phyloP scores from a whole-genome alignment of 2,113 vertebrate species.

The Ctenomys sociabilis region DNA sequence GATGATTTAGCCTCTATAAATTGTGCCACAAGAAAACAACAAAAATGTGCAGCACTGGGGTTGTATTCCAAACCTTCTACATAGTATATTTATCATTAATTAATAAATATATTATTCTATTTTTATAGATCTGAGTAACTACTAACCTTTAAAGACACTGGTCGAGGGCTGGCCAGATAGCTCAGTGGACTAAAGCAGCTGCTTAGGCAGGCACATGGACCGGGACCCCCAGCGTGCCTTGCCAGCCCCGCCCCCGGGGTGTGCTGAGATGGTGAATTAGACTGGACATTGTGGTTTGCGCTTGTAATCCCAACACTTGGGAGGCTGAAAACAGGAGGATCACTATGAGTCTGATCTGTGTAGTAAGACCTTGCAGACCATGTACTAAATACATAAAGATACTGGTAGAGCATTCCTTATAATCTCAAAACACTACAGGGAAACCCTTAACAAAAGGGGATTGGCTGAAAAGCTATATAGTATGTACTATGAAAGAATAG shows the following conservation, averaged over 20 bases:
- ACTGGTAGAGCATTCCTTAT: neutral
- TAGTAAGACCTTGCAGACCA: too few relatives aligned
- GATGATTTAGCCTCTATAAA: neutral
- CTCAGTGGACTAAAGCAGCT: too few relatives aligned
- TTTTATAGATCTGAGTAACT: conserved; percentile 31
- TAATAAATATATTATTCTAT: neutral
- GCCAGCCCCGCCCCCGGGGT: too few relatives aligned
- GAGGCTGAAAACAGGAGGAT: too few relatives aligned
- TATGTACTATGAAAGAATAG: neutral
- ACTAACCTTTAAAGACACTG: neutral
- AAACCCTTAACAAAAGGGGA: neutral
- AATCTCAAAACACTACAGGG: neutral
- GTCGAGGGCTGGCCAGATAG: neutral
- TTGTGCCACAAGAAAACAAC: neutral
- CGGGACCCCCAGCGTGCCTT: too few relatives aligned
- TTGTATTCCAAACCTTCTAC: neutral
- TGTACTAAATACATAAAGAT: neutral
- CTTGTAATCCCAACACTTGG: too few relatives aligned
- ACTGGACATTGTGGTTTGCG: too few relatives aligned
- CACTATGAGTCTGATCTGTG: too few relatives aligned
- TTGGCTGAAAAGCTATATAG: neutral
- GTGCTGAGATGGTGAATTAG: too few relatives aligned
- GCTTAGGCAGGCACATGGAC: too few relatives aligned
- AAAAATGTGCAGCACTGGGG: neutral
- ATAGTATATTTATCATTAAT: neutral